Base-by-base conservation (phyloP, 2,888 invertebrate genomes). In the Acleris cristana region DNA sequence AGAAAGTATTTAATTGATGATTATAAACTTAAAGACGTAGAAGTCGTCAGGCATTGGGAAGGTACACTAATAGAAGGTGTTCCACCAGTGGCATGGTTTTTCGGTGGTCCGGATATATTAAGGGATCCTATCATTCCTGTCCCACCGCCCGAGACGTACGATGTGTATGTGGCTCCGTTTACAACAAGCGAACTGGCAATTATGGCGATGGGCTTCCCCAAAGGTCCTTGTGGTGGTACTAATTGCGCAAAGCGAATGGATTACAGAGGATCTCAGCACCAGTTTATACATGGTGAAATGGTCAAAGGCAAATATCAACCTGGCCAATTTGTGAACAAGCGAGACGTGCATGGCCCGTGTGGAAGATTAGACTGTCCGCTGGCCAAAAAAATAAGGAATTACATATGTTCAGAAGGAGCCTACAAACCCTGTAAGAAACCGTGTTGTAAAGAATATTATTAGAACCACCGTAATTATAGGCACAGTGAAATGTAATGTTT, bases 211-310 rank as follows among this genome's bases (percentile, higher is more conserved):
- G 92, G 92, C 53, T 92, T 92, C 64, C 92, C 92, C 2, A 92
- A 91, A 75, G 92, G 92, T 0, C 92, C 92, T 3, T 92, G 92
- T 73, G 92, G 91, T 64, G 92, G 92, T n/a, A 91, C 90, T 0
- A 92, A 92, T 58, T 92, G 92, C 74, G 84, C 82, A 2, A 90
- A 87, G 70, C 79, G 92, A 69, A 89, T 92, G 91, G 90, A 92
- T 0, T 92, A 81, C 60, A 82, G 91, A 72, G 91, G 91, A 2
- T 90, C 89, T 70, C 90, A 92, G 64, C 92, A 92, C 71, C 88
- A 89, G 59, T 92, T 92, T 56, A 90, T 92, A 54, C 84, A 77
- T 45, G 92, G 92, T 12, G 89, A 92, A 71, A 81, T 72, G 14
- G 64, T 84, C 0, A 91, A 90, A 77, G 88, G 89, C 0, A 91